Conservation (phyloP, 2,888 invertebrate genomes). For the Sipha maydis region DNA sequence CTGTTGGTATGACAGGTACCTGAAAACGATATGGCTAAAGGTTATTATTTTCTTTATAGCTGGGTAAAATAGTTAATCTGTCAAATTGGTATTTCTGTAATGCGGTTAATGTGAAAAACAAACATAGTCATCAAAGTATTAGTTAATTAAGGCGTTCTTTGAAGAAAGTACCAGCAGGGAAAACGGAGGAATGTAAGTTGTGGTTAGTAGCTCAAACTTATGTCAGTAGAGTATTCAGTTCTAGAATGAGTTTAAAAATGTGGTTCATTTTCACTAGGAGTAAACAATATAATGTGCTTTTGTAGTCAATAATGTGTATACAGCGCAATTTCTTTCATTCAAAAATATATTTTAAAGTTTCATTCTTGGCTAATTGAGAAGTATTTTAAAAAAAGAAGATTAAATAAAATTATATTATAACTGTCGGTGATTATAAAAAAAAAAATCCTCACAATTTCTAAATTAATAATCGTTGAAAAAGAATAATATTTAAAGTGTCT, state of each 20-base stretch:
- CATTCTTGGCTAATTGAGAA: not conserved
- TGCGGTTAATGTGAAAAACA: not conserved
- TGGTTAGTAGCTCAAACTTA: slow-evolving; percentile 26
- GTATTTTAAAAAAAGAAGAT: not conserved
- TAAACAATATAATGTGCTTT: not conserved
- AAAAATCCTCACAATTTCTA: not conserved
- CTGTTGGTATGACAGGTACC: not conserved
- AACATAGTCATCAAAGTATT: slow-evolving; percentile 13
- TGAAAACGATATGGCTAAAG: not conserved
- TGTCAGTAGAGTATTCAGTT: slow-evolving; percentile 10
- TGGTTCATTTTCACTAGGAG: not conserved
- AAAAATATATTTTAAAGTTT: not conserved
- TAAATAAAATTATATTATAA: not conserved
- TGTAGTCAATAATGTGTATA: slow-evolving; percentile 2
- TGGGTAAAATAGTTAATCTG: not conserved
- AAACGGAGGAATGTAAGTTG: slow-evolving; percentile 24
- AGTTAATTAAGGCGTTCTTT: slow-evolving; percentile 48
- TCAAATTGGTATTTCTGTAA: not conserved
- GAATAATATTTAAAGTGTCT: not conserved
- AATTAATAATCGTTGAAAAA: not conserved
- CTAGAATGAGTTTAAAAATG: slow-evolving; percentile 21
- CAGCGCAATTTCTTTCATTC: slow-evolving; percentile 5
- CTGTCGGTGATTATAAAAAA: not conserved
- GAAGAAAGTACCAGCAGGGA: not conserved
- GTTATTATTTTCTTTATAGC: not conserved